A percentile compares a stretch with the other conserved stretches of the same genome.
Evolutionary conservation across 1,140 invertebrate species (phyloP).

Genomic region (Drosophila punjabiensis): DNA sequence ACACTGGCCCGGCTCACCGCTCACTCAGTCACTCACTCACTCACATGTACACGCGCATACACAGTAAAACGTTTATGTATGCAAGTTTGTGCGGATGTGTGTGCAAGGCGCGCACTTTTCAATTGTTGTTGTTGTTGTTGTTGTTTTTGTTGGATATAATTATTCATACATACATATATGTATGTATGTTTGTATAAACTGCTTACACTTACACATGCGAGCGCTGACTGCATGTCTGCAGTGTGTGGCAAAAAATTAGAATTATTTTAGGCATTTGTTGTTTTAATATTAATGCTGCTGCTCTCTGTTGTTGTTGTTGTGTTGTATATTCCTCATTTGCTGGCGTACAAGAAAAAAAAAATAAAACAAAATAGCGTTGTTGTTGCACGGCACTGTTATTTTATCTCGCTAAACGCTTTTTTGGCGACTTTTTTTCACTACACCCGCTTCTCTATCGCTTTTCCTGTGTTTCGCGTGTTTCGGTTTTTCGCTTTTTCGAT

Average conservation of each 20-base stretch:
- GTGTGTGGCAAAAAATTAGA: constrained; percentile 32
- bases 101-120: constrained; percentile 37
- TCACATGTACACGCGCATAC: constrained; percentile 12
- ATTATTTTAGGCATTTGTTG: constrained; percentile 49
- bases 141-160: constrained; percentile 36
- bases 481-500: constrained; percentile 54
- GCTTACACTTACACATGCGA: constrained; percentile 48
- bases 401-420: constrained; percentile 3
- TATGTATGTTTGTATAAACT: constrained; percentile 4
- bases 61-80: constrained; percentile 40
- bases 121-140: constrained; percentile 25
- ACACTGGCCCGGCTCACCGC: constrained; percentile 53
- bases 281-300: constrained; percentile 23
- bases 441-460: constrained; percentile 1
- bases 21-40: constrained; percentile 14
- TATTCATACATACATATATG: constrained; percentile 20
- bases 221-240: constrained; percentile 53
- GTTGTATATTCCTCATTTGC: constrained; percentile 10
- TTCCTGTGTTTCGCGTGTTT: constrained; percentile 7
- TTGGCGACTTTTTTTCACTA: background rate
- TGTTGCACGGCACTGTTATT: constrained; percentile 9
- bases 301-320: constrained; percentile 13
- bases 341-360: constrained; percentile 25
- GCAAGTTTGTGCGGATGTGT: constrained; percentile 29
- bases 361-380: constrained; percentile 15